Base-by-base conservation (phyloP, 2,797 vertebrate genomes). In the Columba guinea region DNA sequence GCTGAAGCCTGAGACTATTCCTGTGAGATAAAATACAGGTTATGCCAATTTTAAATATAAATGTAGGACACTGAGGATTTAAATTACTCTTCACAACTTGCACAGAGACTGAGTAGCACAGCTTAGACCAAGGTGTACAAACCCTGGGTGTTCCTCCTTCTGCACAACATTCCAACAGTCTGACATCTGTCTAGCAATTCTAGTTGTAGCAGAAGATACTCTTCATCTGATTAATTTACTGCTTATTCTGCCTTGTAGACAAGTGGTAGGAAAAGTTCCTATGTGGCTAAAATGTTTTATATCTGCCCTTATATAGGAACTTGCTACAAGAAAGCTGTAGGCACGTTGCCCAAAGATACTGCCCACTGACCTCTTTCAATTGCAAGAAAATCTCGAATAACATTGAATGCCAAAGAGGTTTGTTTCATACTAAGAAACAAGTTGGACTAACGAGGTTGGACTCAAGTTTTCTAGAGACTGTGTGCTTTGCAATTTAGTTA, bases 341-440 rank as follows among this genome's bases (percentile, higher is more conserved):
- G 26, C 6, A 5, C 3, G 0, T 23, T 37, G 28, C 32, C 26
- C 9, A 4, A 20, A 19, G 22, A 28, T 6, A 1, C 51, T 41
- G 30, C 10, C 30, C 15, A 2, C 0, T 68, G 69, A 1, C 48
- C 1, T 0, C n/a, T 49, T 59, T 27, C 56, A 77, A 60, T 23
- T 52, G 11, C 23, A 44, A n/a, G 48, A 48, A 24, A 49, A 44
- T 13, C 39, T n/a, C 52, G 48, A 37, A 11, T 32, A 14, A 1
- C 11, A 0, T 56, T 39, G 34, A 27, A 2, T 62, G 15, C 32
- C 48, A 21, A 6, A 73, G 60, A 44, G 30, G 2, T 41, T 53
- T 71, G 15, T 16, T 19, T 64, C 37, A 5, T 37, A 5, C 49
- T 30, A 4, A 37, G 60, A 27, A 55, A 17, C 12, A 51, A 58